Evolutionary conservation across 2,113 vertebrate species (phyloP), one percentile per base, ranked within the genome.

Genomic region (Dascyllus trimaculatus): DNA sequence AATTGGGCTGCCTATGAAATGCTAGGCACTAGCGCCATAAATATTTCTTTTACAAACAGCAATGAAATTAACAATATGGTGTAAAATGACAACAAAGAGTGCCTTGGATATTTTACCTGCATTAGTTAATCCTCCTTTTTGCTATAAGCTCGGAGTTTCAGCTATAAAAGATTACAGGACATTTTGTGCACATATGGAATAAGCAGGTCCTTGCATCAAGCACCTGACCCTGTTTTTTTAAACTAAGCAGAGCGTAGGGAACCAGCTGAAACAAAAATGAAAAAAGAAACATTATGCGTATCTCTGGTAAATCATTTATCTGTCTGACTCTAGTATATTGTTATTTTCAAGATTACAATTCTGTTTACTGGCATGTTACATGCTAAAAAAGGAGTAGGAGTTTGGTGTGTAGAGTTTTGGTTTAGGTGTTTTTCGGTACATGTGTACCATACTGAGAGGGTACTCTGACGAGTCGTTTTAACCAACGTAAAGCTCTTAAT

Each of bases 41-140:
- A 94, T 95, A 95, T 94, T 94, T 95, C 89, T 92, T 93, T 92
- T 90, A 92, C 91, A 91, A 91, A 88, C 88, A 90, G 72, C 82
- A 88, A 81, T 93, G 83, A 93, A 95, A 95, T 95, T 94, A 95
- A 93, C 95, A 81, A 93, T 96, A 93, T 96, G 93, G 81, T 96
- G 96, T 96, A 95, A 95, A 97, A 93, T 93, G 94, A 95, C 85
- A 93, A 93, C 86, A 91, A 94, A 93, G 96, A 98, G 98, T 98
- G 98, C 97, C 98, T 99, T 98, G 96, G 95, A 96, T 96, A 95
- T 95, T 95, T 96, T 93, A 95, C 95, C 93, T 92, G 94, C 94
- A 92, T 94, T 85, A 94, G 94, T 95, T 96, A 95, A 95, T 96
- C 94, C 94, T 96, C 93, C 95, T 96, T 95, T 95, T 96, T 95